Conservation (phyloP, 2,888 invertebrate genomes). For the Trypoxylon attenuatum region DNA sequence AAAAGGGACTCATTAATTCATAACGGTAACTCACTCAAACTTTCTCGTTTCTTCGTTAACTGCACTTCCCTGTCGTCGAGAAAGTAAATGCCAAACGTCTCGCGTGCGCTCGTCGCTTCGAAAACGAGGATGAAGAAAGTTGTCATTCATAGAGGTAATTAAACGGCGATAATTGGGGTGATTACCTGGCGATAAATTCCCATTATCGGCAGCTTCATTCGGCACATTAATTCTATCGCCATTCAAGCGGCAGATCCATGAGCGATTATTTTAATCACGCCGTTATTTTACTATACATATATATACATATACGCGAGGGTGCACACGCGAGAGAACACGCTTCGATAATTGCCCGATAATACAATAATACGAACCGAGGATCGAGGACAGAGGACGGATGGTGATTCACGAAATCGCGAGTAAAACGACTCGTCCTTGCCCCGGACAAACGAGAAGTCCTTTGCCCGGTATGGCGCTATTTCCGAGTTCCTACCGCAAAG, state of each 20-base stretch:
- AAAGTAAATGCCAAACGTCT: constrained; percentile 16
- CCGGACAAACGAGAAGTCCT: neutral
- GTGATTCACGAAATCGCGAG: neutral
- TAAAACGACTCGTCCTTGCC: neutral
- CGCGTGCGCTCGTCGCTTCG: neutral
- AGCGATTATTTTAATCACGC: constrained; percentile 46
- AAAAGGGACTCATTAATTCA: constrained; percentile 47
- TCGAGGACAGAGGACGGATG: neutral
- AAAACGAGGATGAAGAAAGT: constrained; percentile 9
- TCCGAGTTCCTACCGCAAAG: too few relatives aligned
- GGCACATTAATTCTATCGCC: constrained; percentile 34
- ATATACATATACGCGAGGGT: too few relatives aligned
- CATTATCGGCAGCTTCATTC: constrained; percentile 35
- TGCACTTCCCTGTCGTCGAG: constrained; percentile 11
- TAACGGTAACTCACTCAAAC: constrained; percentile 46
- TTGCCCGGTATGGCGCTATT: neutral
- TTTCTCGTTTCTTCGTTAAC: constrained; percentile 44
- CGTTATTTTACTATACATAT: constrained; percentile 9
- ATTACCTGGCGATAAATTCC: constrained; percentile 38
- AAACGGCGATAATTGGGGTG: constrained; percentile 41
- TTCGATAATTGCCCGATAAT: constrained; percentile 34
- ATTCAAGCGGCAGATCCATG: neutral
- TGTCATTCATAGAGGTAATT: constrained; percentile 36
- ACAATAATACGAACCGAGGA: constrained; percentile 1
- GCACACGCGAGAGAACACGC: too few relatives aligned